Percentiles rank a stretch among this genome's conserved stretches.
Conservation (phyloP, 2,797 vertebrate species). For the Manis crassicaudata region DNA sequence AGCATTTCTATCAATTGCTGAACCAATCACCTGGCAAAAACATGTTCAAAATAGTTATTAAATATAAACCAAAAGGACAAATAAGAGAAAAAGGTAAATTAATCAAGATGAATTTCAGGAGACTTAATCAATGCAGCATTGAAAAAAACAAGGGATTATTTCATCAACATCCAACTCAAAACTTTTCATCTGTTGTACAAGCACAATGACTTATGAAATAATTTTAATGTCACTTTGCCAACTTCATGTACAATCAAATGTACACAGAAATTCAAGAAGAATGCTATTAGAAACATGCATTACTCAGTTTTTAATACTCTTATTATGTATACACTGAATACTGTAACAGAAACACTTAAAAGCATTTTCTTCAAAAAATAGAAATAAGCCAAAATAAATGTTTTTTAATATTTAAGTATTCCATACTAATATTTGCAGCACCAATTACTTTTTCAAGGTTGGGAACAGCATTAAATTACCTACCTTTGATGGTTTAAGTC, state of each 20-base stretch:
- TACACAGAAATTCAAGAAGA: constrained; percentile 55
- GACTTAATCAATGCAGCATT: constrained; percentile 66
- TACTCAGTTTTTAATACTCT: constrained; percentile 32
- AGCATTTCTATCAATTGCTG: constrained; percentile 67
- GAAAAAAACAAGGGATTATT: constrained; percentile 67
- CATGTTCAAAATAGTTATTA: constrained; percentile 65
- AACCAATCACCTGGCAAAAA: constrained; percentile 75
- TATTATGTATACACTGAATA: constrained; percentile 21
- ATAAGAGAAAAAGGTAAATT: constrained; percentile 74
- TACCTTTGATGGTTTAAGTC: constrained; percentile 93
- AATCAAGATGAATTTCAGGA: constrained; percentile 75
- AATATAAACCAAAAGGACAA: constrained; percentile 63
- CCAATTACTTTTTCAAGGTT: constrained; percentile 84
- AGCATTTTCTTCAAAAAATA: constrained; percentile 61
- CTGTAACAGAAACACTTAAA: constrained; percentile 53
- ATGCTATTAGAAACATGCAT: constrained; percentile 68
- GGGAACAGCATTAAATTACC: constrained; percentile 91
- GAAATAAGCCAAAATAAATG: constrained; percentile 70
- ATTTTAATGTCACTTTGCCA: constrained; percentile 26
- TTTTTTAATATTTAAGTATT: constrained; percentile 73
- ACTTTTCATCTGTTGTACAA: constrained; percentile 21
- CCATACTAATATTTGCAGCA: constrained; percentile 81
- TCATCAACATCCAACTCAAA: constrained; percentile 62
- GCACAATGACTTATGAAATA: constrained; percentile 37
- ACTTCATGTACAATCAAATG: constrained; percentile 36